Percentiles rank a stretch among this genome's conserved stretches.
Evolutionary conservation across 2,113 vertebrate species (phyloP).

Genomic region (Hemibagrus wyckioides): DNA sequence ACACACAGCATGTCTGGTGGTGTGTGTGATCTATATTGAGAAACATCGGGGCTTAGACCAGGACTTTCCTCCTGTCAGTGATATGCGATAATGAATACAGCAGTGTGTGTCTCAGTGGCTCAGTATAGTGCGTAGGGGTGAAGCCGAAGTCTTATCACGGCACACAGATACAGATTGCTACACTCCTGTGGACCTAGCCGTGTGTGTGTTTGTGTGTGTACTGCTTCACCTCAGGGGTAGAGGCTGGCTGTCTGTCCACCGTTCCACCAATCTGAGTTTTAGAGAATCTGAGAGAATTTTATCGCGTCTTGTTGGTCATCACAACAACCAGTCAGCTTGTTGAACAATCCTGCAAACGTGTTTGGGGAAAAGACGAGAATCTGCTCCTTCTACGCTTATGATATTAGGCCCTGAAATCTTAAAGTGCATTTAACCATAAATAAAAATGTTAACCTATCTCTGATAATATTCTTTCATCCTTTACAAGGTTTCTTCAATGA

Average conservation of each 20-base stretch:
- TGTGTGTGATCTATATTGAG: constrained; percentile 45
- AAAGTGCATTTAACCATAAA: background rate
- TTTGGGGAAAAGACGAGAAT: background rate
- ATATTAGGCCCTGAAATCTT: background rate
- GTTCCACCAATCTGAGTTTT: constrained; percentile 5
- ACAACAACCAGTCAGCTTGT: background rate
- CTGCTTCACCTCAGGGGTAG: background rate
- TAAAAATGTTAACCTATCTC: background rate
- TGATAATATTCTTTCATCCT: background rate
- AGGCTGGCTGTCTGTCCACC: constrained; percentile 30
- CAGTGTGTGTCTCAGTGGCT: constrained; percentile 28
- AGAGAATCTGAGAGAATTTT: background rate
- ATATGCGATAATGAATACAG: constrained; percentile 47
- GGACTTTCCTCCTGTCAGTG: constrained; percentile 33
- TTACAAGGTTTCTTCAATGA: background rate
- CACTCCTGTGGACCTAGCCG: background rate
- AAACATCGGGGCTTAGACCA: background rate
- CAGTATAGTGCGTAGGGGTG: constrained; percentile 12
- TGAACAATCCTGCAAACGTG: background rate
- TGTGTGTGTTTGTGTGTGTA: background rate
- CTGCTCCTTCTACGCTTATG: background rate
- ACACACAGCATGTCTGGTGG: background rate
- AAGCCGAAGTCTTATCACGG: constrained; percentile 33
- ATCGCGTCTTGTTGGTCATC: background rate
- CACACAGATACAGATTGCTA: constrained; percentile 45